Percentiles rank a stretch among this genome's conserved stretches.
phyloP scores from a whole-genome alignment of 2,888 invertebrate species.

The Philereme vetulata region DNA sequence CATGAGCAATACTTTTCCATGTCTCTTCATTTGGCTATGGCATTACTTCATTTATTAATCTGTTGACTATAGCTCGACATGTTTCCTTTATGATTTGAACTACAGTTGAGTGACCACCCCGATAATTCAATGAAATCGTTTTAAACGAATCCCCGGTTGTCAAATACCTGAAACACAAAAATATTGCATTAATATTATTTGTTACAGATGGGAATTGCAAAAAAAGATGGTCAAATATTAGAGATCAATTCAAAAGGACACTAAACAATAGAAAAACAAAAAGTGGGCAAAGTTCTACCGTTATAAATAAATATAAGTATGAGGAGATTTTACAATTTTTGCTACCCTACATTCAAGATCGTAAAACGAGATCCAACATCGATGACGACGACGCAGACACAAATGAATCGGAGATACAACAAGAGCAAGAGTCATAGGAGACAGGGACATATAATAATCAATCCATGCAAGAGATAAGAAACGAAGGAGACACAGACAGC shows the following conservation, averaged over 20 bases:
- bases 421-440: conserved; percentile 23
- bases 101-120: conserved; percentile 4
- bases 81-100: conserved; percentile 10
- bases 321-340: conserved; percentile 26
- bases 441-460: conserved; percentile 12
- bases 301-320: conserved; percentile 27
- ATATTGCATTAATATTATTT: conserved; percentile 22
- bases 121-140: conserved; percentile 16
- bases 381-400: conserved; percentile 12
- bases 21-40: conserved; percentile 19
- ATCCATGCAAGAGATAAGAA: conserved; percentile 25
- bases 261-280: conserved; percentile 20
- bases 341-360: conserved; percentile 18
- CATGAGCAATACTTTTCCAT: conserved; percentile 23
- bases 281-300: conserved; percentile 17
- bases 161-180: conserved; percentile 24
- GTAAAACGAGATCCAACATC: conserved; percentile 16
- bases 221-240: conserved; percentile 24
- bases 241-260: conserved; percentile 24
- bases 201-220: conserved; percentile 22
- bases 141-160: conserved; percentile 20
- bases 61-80: conserved; percentile 1
- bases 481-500: conserved; percentile 21
- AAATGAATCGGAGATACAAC: conserved; percentile 16
- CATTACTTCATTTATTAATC: conserved; percentile 16